A percentile compares a stretch with the other conserved stretches of the same genome.
phyloP scores from a whole-genome alignment of 2,113 vertebrate genomes.

The Alosa alosa region DNA sequence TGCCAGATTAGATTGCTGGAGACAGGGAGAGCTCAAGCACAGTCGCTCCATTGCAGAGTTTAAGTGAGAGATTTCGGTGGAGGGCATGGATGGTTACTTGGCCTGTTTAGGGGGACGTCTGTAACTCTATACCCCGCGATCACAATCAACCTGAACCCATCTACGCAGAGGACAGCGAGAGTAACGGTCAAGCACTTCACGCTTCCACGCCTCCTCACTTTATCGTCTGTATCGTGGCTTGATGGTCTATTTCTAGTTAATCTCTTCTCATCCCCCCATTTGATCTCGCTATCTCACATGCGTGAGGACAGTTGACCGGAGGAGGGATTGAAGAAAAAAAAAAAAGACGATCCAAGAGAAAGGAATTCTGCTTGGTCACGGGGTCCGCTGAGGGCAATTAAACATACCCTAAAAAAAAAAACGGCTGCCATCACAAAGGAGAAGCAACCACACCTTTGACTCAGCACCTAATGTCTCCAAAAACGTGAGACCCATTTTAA shows the following conservation, averaged over 20 bases:
- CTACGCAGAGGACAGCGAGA: background rate
- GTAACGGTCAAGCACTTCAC: background rate
- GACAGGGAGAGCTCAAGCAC: background rate
- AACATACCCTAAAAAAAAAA: background rate
- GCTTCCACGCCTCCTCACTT: background rate
- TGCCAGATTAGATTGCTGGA: background rate
- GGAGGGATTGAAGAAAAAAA: background rate
- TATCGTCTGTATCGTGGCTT: background rate
- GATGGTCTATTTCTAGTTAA: slow-evolving; percentile 11
- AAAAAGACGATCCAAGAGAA: background rate
- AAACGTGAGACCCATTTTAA: slow-evolving; percentile 53
- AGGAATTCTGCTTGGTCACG: background rate
- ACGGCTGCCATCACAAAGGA: background rate
- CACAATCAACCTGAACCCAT: background rate
- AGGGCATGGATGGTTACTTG: background rate
- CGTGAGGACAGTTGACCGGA: background rate
- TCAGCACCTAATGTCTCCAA: background rate
- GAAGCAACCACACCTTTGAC: background rate
- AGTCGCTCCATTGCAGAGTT: background rate
- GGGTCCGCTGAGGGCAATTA: background rate
- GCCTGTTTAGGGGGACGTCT: background rate
- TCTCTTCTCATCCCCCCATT: slow-evolving; percentile 4
- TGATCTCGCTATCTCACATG: background rate
- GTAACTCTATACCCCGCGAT: background rate
- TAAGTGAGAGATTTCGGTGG: background rate